A percentile compares a stretch with the other conserved stretches of the same genome.
Evolutionary conservation across 2,113 vertebrate species (phyloP).

Genomic region (Forbesichthys agassizii): DNA sequence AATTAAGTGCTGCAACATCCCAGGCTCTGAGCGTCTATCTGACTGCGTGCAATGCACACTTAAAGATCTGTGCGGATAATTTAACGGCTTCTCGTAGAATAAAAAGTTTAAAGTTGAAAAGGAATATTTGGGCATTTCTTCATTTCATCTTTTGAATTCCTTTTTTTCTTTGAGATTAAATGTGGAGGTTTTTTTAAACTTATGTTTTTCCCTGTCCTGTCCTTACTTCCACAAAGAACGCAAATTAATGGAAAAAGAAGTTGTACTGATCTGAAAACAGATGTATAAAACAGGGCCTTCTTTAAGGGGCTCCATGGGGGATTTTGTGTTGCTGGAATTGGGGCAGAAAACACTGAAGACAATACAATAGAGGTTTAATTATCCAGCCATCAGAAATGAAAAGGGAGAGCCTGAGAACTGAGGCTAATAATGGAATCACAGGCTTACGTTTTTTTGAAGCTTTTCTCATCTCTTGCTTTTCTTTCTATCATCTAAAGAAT

Average conservation of each 20-base stretch:
- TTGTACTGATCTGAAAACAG: constrained; percentile 70
- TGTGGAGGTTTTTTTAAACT: constrained; percentile 25
- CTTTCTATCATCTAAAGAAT: constrained; percentile 70
- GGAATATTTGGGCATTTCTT: constrained; percentile 54
- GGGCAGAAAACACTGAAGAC: constrained; percentile 75
- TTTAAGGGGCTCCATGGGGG: constrained; percentile 66
- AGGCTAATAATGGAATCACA: constrained; percentile 74
- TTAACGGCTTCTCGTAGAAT: constrained; percentile 53
- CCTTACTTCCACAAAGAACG: constrained; percentile 70
- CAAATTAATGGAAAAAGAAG: constrained; percentile 67
- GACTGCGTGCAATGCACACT: constrained; percentile 54
- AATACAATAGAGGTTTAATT: constrained; percentile 83
- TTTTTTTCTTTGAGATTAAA: constrained; percentile 29
- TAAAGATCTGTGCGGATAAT: constrained; percentile 46
- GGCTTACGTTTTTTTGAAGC: constrained; percentile 50
- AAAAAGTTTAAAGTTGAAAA: constrained; percentile 53
- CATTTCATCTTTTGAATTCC: constrained; percentile 47
- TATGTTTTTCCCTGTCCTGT: constrained; percentile 57
- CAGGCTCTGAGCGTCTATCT: constrained; percentile 58
- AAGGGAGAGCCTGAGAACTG: constrained; percentile 65
- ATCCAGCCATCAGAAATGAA: constrained; percentile 78
- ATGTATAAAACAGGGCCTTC: constrained; percentile 69
- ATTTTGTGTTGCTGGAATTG: constrained; percentile 74
- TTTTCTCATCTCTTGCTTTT: constrained; percentile 31
- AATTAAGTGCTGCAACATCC: constrained; percentile 55